Evolutionary conservation across 2,113 vertebrate genomes (phyloP).

Genomic region (Xiphophorus hellerii): DNA sequence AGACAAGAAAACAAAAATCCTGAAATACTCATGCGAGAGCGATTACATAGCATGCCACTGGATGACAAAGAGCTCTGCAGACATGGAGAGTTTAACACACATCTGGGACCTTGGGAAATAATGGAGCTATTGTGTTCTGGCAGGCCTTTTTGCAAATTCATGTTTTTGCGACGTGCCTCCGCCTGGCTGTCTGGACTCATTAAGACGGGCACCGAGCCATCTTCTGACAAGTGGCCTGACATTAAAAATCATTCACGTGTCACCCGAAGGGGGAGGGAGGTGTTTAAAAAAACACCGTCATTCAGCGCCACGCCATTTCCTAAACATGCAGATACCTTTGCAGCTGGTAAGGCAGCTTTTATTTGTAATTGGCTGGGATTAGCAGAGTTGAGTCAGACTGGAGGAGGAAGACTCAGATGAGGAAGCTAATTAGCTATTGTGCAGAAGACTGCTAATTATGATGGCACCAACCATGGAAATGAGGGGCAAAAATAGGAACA

Average conservation of each 20-base stretch:
- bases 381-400: slow-evolving; percentile 60
- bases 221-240: slow-evolving; percentile 63
- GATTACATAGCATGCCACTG: slow-evolving; percentile 63
- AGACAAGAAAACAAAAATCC: slow-evolving; percentile 31
- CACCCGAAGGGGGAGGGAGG: slow-evolving; percentile 46
- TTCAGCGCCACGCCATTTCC: slow-evolving; percentile 17
- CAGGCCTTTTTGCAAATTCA: slow-evolving; percentile 54
- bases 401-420: slow-evolving; percentile 72
- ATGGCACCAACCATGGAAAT: slow-evolving; percentile 41
- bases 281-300: slow-evolving; percentile 40
- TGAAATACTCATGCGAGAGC: slow-evolving; percentile 57
- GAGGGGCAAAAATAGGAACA: slow-evolving; percentile 31
- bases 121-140: slow-evolving; percentile 57
- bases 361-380: slow-evolving; percentile 75
- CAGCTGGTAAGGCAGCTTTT: slow-evolving; percentile 46
- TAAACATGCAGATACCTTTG: slow-evolving; percentile 32
- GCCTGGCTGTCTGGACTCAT: slow-evolving; percentile 58
- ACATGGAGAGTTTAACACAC: slow-evolving; percentile 60
- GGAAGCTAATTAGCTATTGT: slow-evolving; percentile 77
- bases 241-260: slow-evolving; percentile 64
- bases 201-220: slow-evolving; percentile 61
- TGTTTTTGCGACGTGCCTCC: slow-evolving; percentile 35
- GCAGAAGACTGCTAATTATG: slow-evolving; percentile 71
- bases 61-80: slow-evolving; percentile 63
- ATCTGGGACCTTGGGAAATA: slow-evolving; percentile 60